Evolutionary conservation across 2,113 vertebrate genomes (phyloP), one percentile per base, ranked within the genome.

Genomic region (Lophotis ruficrista): DNA sequence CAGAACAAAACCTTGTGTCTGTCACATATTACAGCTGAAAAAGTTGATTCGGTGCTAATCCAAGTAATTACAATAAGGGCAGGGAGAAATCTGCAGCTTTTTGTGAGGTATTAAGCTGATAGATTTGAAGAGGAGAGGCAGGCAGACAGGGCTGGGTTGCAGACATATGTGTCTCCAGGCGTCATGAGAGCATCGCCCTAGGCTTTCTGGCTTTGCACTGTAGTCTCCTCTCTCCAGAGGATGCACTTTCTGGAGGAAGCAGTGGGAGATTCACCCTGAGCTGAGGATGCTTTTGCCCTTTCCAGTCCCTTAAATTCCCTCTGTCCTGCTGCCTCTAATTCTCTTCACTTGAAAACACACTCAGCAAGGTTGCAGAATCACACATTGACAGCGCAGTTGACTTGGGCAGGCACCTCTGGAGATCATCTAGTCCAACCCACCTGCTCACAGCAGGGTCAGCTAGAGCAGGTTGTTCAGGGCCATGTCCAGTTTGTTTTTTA

Each of bases 1-100:
- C 33, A n/a, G 80, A 96, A 90, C 83, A 93, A 95, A 95, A 53
- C 70, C 76, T 83, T 69, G n/a, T 88, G 92, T 85, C 45, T 62
- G 12, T 90, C 62, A 71, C 54, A 83, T 88, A 72, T 81, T 88
- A 66, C 56, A 87, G 68, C 58, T 95, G 82, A 93, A 96, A 94
- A 92, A 79, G 72, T 83, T 87, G 65, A 82, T 80, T 90, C 12
- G 3, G 57, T 91, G 73, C 78, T 96, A 92, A 92, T 78, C 72
- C 91, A 81, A 94, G 79, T 89, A 90, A 94, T 89, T 89, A 77
- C 53, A 84, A 57, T 48, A 87, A 84, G 33, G 85, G 24, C 56
- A 89, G 56, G 23, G 53, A 94, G 61, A 87, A 79, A 79, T 87
- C 25, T 62, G 53, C 24, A 83, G 82, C 45, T 80, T 89, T 94